Evolutionary conservation across 2,888 invertebrate genomes (phyloP).

Genomic region (Prenolepis imparis): DNA sequence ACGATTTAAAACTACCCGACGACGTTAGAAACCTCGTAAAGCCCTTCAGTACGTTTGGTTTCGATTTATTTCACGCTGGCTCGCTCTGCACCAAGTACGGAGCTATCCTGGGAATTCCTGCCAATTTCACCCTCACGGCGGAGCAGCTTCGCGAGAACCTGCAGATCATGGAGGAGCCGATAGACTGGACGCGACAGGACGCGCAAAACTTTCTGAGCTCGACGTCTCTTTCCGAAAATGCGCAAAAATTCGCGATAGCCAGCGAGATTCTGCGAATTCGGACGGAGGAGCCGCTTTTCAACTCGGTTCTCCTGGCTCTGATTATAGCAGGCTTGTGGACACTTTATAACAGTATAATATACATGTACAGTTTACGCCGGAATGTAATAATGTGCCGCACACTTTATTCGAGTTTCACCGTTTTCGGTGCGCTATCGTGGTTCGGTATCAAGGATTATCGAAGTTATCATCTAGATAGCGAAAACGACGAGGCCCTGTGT

Average conservation of each 20-base stretch:
- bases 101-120: constrained; percentile 91
- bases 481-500: constrained; percentile 89
- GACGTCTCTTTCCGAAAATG: constrained; percentile 91
- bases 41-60: constrained; percentile 92
- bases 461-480: constrained; percentile 89
- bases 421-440: constrained; percentile 89
- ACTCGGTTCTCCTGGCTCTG: constrained; percentile 52
- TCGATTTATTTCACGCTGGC: constrained; percentile 92
- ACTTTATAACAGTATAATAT: constrained; percentile 87
- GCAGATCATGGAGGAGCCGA: constrained; percentile 88
- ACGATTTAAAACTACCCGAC: constrained; percentile 88
- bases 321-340: constrained; percentile 87
- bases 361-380: constrained; percentile 87
- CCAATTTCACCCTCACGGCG: constrained; percentile 89
- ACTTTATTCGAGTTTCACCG: constrained; percentile 88
- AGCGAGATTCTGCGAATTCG: constrained; percentile 90
- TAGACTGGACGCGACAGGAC: constrained; percentile 90
- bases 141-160: constrained; percentile 87
- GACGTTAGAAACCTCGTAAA: constrained; percentile 87
- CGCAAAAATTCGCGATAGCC: constrained; percentile 93
- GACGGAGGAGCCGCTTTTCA: constrained; percentile 87
- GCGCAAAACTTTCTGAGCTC: constrained; percentile 90
- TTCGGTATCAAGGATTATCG: constrained; percentile 89
- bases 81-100: constrained; percentile 87
- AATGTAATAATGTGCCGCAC: constrained; percentile 85